A percentile compares a stretch with the other conserved stretches of the same genome.
These are phyloP conservation scores for Caranx ignobilis DNA, from an alignment of 2,113 vertebrate species.

Conservation along the genomic window DNA sequence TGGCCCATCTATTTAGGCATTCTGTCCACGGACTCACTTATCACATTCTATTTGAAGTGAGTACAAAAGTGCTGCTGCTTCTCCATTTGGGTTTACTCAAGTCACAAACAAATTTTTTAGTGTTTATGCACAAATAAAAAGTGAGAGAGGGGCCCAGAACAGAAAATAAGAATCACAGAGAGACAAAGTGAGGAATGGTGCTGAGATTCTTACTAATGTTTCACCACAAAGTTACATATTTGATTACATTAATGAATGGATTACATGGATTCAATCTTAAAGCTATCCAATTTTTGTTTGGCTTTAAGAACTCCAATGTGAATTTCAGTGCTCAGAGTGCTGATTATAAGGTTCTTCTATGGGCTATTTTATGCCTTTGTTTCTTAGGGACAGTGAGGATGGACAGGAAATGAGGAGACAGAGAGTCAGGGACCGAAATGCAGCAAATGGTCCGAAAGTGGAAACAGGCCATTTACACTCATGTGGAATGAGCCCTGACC, in stretches of 20 bases:
- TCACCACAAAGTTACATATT: slow-evolving; percentile 25
- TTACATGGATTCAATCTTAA: slow-evolving; percentile 17
- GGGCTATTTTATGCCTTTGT: too few relatives aligned
- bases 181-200: not conserved
- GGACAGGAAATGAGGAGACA: too few relatives aligned
- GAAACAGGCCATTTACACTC: too few relatives aligned
- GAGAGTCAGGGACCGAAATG: too few relatives aligned
- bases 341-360: not conserved
- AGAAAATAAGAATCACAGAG: slow-evolving; percentile 15
- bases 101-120: slow-evolving; percentile 39
- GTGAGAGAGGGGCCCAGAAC: not conserved
- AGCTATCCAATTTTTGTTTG: not conserved
- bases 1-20: slow-evolving; percentile 48
- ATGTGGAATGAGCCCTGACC: too few relatives aligned
- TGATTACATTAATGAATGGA: slow-evolving; percentile 33
- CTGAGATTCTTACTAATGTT: slow-evolving; percentile 42
- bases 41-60: slow-evolving; percentile 53
- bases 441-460: too few relatives aligned
- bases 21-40: slow-evolving; percentile 49
- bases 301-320: not conserved
- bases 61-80: slow-evolving; percentile 50
- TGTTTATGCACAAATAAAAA: slow-evolving; percentile 27
- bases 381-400: too few relatives aligned
- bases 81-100: slow-evolving; percentile 36
- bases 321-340: not conserved